phyloP scores from a whole-genome alignment of 2,797 vertebrate species.

The Enteromius thamalakanensis region DNA sequence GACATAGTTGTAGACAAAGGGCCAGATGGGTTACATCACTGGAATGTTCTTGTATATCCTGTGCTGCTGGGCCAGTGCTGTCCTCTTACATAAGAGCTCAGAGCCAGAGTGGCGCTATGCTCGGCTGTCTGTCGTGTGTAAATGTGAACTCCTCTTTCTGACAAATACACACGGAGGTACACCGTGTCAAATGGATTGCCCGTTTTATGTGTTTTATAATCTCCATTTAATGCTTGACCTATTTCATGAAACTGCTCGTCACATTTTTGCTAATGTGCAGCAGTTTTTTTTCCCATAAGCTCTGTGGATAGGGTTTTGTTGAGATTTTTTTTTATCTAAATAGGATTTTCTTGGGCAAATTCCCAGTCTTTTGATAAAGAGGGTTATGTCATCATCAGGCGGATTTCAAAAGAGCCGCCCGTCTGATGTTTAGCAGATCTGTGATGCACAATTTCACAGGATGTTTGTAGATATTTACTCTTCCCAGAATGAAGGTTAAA shows the following conservation, averaged over 20 bases:
- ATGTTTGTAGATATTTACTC: conserved; percentile 19
- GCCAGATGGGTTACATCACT: conserved; percentile 77
- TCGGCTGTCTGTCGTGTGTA: conserved; percentile 8
- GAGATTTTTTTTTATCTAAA: conserved; percentile 1
- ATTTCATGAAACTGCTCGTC: not conserved
- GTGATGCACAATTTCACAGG: conserved; percentile 31
- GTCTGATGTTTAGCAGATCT: conserved; percentile 23
- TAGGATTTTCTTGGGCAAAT: conserved; percentile 21
- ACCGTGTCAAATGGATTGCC: not conserved
- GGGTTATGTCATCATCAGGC: conserved; percentile 23
- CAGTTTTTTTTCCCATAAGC: not conserved
- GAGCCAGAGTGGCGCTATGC: conserved; percentile 42
- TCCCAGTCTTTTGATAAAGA: conserved; percentile 16
- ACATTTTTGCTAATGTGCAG: not conserved
- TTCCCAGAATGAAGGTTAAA: conserved; percentile 28
- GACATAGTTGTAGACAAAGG: conserved; percentile 61
- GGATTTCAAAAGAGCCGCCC: conserved; percentile 13
- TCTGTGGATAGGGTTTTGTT: not conserved
- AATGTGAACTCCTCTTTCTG: conserved; percentile 27
- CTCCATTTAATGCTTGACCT: conserved; percentile 25
- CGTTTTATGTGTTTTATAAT: conserved; percentile 7
- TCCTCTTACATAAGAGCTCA: conserved; percentile 69
- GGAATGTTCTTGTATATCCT: conserved; percentile 68
- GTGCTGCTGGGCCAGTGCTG: conserved; percentile 52
- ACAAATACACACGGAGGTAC: conserved; percentile 1